Base-by-base conservation (phyloP, 2,888 invertebrate species). In the Nephrotoma guestfalica region DNA sequence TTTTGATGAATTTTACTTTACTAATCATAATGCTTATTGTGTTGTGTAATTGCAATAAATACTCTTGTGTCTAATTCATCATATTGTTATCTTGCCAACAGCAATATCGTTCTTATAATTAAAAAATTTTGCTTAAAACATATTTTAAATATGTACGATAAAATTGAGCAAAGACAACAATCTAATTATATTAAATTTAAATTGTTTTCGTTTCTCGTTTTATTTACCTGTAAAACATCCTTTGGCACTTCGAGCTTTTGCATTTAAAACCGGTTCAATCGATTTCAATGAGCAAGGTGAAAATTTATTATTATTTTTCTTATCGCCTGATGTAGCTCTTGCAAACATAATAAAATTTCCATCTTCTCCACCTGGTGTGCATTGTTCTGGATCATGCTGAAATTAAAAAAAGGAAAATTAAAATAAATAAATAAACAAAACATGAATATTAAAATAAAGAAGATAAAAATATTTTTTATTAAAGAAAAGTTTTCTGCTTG, bases 281-380 rank as follows among this genome's bases (percentile, higher is more conserved):
- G 97, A 96, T 90, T 96, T 95, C 88, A 98, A 93, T 88, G 98
- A 98, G 92, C 99, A 99, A 0, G 96, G 96, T 0, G 98, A 98
- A 92, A 99, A 99, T 90, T 97, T 96, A 92, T 98, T 98, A 92
- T 99, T 99, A 93, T 99, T 99, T 91, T 95, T 96, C 90, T 98
- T 96, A 92, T 99, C 99, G 83, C 99, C 99, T 89, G 98, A 98
- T 86, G 99, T 99, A 47, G 99, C 99, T 88, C 99, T 95, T 40
- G 99, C 98, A 92, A 99, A 99, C 99, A 99, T 99, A 90, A 99
- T 99, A 92, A 96, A 99, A 93, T 99, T 99, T 83, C 99, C 99
- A 91, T 97, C 97, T 90, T 97, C 97, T 18, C 96, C 98, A 87
- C 98, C 98, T 4, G 98, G 98, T 0, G 98, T 97, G 92, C 96